Conservation (phyloP, 2,113 vertebrate species). For the Amphilophus citrinellus region DNA sequence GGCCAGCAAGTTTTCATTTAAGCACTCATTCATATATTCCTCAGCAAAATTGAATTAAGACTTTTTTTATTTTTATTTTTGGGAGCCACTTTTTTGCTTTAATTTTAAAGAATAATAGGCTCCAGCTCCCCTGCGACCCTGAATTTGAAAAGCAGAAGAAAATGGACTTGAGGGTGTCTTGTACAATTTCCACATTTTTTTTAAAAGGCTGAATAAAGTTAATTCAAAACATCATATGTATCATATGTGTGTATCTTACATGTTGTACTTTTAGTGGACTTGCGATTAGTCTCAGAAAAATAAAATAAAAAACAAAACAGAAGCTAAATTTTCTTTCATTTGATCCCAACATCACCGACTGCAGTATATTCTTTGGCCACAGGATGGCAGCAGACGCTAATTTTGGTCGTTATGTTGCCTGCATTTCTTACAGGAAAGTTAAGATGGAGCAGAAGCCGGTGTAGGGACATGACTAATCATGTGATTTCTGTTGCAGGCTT, state of each 20-base stretch:
- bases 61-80: neutral
- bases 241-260: neutral
- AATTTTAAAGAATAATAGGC: neutral
- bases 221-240: neutral
- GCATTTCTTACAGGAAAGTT: neutral
- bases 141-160: neutral
- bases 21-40: too few species aligned
- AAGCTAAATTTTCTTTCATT: neutral
- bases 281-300: neutral
- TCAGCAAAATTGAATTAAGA: neutral
- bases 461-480: neutral
- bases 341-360: neutral
- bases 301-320: neutral
- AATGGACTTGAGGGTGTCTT: neutral
- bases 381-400: constrained; percentile 63
- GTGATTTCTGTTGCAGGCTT: neutral
- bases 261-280: neutral
- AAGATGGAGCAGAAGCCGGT: neutral
- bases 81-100: neutral
- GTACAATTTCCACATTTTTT: neutral
- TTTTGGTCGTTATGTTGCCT: neutral
- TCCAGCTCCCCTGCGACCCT: neutral
- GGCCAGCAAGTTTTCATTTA: neutral
- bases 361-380: constrained; percentile 38
- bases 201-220: neutral